Evolutionary conservation across 2,888 invertebrate genomes (phyloP), one percentile per base, ranked within the genome.

Genomic region (Emmelina monodactyla): DNA sequence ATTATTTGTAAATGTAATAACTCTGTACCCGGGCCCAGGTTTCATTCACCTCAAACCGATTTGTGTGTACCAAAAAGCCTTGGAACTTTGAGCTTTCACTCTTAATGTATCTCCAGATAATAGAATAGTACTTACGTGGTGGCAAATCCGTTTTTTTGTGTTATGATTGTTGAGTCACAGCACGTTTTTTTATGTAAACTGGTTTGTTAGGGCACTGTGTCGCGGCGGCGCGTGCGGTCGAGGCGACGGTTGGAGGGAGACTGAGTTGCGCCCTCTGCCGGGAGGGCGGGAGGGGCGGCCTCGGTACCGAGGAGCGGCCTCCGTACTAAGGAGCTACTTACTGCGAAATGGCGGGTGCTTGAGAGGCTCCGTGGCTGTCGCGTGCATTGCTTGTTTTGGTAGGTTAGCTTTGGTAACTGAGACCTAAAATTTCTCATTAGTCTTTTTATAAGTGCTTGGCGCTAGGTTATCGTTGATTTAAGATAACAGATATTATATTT

Each of bases 181-280:
- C 75, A 78, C 78, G 62, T 52, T 59, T 64, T 58, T 60, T 62
- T 53, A 55, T 54, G 53, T 53, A 62, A 62, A 65, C 60, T 60
- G 58, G 52, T 53, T 50, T 46, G n/a, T 46, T 45, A 49, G 49
- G 52, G 48, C 63, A 65, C 65, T 60, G 43, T 29, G 45, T 37
- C 35, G 36, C 44, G 58, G 54, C 62, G 57, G 44, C 42, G 51
- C 62, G 58, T 58, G 46, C 60, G 42, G 42, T 49, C 45, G 13
- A 35, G 42, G 44, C 54, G 51, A 58, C 53, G 53, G 54, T 53
- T 49, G 43, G 45, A 49, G 51, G 69, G 72, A 72, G 65, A 78
- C 78, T 78, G 76, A 55, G 58, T 53, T 45, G 49, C 52, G 58
- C 58, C 62, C 66, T 58, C 65, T 46, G 42, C 41, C 45, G 48